These are phyloP conservation scores for Micronycteris hirsuta DNA, from an alignment of 2,113 vertebrate genomes.

Conservation along the genomic window DNA sequence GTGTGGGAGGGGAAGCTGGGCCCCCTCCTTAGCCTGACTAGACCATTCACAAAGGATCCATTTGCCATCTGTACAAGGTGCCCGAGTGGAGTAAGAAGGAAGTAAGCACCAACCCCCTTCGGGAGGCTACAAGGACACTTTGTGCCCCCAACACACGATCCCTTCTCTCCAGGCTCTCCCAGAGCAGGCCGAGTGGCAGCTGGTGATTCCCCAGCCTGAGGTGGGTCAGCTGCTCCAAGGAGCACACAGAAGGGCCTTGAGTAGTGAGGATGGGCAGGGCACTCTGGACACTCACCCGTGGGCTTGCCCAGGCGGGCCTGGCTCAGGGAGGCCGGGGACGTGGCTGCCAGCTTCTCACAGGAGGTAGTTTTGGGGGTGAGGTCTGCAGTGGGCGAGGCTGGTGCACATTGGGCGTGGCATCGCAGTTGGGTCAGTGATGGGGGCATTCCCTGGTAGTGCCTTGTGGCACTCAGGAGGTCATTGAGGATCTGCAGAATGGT, in stretches of 20 bases:
- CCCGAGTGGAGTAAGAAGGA: neutral
- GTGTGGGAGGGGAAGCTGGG: neutral
- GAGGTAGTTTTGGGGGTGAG: conserved; percentile 93
- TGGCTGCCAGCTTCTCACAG: conserved; percentile 78
- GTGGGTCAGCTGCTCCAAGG: neutral
- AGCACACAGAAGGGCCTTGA: neutral
- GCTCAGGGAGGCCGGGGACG: conserved; percentile 87
- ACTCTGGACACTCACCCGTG: conserved; percentile 82
- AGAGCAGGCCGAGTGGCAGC: neutral
- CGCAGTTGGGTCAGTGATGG: conserved; percentile 96
- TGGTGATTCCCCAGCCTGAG: neutral
- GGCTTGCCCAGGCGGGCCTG: conserved; percentile 95
- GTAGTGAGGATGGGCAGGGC: accelerated
- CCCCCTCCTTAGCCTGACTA: neutral
- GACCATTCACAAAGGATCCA: conserved; percentile 14
- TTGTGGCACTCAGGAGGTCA: conserved; percentile 96
- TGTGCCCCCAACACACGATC: conserved; percentile 31
- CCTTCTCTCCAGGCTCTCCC: neutral
- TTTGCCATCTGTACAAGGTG: conserved; percentile 41
- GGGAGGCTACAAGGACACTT: conserved; percentile 52
- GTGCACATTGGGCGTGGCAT: conserved; percentile 93
- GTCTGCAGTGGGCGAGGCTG: conserved; percentile 83
- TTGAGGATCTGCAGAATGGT: conserved; percentile 99
- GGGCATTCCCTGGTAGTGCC: conserved; percentile 99
- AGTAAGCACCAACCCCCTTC: neutral